phyloP scores from a whole-genome alignment of 1,140 invertebrate species.

The Trichomalopsis sarcophagae region DNA sequence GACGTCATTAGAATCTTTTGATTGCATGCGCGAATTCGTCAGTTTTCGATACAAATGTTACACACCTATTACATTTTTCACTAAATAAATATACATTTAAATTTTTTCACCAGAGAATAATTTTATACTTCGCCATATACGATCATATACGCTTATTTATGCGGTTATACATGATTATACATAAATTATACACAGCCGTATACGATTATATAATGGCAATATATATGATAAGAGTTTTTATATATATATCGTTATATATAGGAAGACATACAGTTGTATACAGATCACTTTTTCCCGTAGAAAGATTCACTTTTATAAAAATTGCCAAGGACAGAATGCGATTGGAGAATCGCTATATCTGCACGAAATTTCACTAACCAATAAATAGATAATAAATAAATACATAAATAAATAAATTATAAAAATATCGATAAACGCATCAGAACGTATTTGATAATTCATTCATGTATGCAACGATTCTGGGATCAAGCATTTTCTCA shows the following conservation, averaged over 20 bases:
- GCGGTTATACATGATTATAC: not conserved
- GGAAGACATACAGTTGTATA: not conserved
- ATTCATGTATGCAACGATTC: not conserved
- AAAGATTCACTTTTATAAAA: not conserved
- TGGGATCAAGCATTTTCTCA: not conserved
- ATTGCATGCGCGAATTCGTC: too few species aligned
- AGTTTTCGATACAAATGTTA: too few species aligned
- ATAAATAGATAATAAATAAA: conserved; percentile 47
- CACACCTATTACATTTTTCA: too few species aligned
- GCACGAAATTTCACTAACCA: not conserved
- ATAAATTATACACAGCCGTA: not conserved
- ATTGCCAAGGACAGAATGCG: not conserved
- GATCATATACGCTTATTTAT: not conserved
- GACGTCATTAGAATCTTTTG: too few species aligned
- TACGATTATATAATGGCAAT: not conserved
- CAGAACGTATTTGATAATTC: not conserved
- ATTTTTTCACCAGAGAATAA: too few species aligned
- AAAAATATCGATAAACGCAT: not conserved
- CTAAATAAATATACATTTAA: too few species aligned
- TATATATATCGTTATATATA: not conserved
- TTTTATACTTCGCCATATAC: not conserved
- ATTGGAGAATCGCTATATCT: not conserved
- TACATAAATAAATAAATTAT: conserved; percentile 28
- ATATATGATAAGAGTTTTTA: not conserved
- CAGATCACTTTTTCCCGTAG: not conserved